Evolutionary conservation across 2,797 vertebrate genomes (phyloP).

Genomic region (Hephaestus fuliginosus): DNA sequence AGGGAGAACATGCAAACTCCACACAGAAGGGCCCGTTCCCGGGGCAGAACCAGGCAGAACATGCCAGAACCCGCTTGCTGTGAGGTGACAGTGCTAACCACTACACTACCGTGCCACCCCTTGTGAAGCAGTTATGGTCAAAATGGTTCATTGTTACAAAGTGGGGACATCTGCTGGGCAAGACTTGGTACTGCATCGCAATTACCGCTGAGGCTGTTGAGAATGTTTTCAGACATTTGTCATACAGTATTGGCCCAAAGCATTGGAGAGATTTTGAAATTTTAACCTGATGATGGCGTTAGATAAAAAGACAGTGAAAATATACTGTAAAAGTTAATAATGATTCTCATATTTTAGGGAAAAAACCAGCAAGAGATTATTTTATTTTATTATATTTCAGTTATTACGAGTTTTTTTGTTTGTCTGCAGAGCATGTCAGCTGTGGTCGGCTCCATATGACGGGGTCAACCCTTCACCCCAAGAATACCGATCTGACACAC

Average conservation of each 20-base stretch:
- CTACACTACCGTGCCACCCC: no score
- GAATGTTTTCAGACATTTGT: neutral
- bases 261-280: neutral
- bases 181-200: neutral
- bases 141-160: neutral
- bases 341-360: neutral
- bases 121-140: neutral
- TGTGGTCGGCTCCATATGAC: slow-evolving; percentile 95
- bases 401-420: neutral
- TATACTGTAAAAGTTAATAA: neutral
- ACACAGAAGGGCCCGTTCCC: no score
- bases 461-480: slow-evolving; percentile 88
- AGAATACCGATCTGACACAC: slow-evolving; percentile 64
- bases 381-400: neutral
- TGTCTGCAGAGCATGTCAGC: slow-evolving; percentile 85
- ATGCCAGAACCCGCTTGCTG: no score
- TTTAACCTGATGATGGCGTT: neutral
- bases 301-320: neutral
- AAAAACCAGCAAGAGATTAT: neutral
- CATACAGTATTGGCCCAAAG: neutral
- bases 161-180: slow-evolving; percentile 20
- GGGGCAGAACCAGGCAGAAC: no score
- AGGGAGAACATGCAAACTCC: no score
- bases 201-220: neutral
- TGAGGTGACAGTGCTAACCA: no score